Conservation (phyloP, 2,797 vertebrate species). For the Oryzias sinensis region DNA sequence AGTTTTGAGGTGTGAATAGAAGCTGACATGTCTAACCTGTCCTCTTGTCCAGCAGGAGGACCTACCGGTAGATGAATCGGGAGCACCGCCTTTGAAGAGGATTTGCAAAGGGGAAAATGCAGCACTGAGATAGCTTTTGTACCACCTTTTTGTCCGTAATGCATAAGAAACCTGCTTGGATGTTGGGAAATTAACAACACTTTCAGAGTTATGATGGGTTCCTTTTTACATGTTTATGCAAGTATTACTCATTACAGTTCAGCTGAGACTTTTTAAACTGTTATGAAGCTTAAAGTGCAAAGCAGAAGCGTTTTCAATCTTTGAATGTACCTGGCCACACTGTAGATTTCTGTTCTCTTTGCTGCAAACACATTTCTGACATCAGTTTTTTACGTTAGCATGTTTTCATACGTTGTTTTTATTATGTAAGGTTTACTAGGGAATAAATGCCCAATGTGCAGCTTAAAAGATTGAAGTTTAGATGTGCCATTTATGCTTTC, state of each 20-base stretch:
- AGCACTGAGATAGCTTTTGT: conserved; percentile 83
- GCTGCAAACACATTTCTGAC: conserved; percentile 35
- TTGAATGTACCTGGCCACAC: conserved; percentile 11
- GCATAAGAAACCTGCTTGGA: conserved; percentile 36
- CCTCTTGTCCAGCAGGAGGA: conserved; percentile 73
- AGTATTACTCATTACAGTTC: conserved; percentile 38
- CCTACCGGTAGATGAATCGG: conserved; percentile 78
- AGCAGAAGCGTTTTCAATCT: conserved; percentile 8
- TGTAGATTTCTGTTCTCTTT: conserved; percentile 28
- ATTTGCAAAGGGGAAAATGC: conserved; percentile 88
- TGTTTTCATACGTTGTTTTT: conserved; percentile 37
- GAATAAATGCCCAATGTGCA: conserved; percentile 28
- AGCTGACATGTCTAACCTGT: too few species aligned
- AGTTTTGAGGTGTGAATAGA: neutral
- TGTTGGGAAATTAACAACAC: conserved; percentile 44
- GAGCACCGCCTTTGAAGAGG: conserved; percentile 92
- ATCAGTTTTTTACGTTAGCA: conserved; percentile 36
- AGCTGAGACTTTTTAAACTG: conserved; percentile 27
- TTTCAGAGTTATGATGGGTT: conserved; percentile 38
- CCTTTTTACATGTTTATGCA: conserved; percentile 39
- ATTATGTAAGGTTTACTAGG: conserved; percentile 24
- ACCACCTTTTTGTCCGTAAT: conserved; percentile 40
- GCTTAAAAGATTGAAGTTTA: conserved; percentile 44
- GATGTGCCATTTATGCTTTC: conserved; percentile 36
- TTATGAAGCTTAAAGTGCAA: conserved; percentile 23